These are phyloP conservation scores for Trematocara unimaculatum DNA, from an alignment of 2,113 vertebrate genomes.

Conservation along the genomic window DNA sequence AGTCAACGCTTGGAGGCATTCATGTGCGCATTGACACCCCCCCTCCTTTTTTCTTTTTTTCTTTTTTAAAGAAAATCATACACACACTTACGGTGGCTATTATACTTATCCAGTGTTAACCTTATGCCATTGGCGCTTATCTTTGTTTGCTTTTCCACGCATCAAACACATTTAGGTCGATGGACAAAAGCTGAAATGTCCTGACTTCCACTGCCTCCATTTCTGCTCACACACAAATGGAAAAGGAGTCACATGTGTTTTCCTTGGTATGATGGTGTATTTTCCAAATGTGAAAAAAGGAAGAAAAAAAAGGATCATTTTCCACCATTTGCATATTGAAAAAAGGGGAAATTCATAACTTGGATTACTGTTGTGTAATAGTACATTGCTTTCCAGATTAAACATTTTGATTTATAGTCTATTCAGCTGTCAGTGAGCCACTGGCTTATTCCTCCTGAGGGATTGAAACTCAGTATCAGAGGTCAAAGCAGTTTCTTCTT, in stretches of 20 bases:
- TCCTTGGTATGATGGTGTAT: constrained; percentile 3
- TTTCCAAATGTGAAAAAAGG: background rate
- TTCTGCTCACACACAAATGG: background rate
- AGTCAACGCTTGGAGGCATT: background rate
- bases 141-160: constrained; percentile 43
- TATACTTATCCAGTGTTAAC: background rate
- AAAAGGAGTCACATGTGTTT: background rate
- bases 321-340: background rate
- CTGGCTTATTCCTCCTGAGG: background rate
- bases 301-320: background rate
- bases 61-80: background rate
- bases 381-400: background rate
- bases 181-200: constrained; percentile 13
- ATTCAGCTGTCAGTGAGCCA: background rate
- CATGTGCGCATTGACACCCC: background rate
- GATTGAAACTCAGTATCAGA: background rate
- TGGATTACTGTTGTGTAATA: background rate
- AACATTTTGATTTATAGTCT: background rate
- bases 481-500: background rate
- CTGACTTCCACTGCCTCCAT: background rate
- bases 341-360: background rate
- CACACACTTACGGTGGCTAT: background rate
- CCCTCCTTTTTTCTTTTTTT: accelerated
- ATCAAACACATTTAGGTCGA: constrained; percentile 34
- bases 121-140: constrained; percentile 10